Percentiles rank a stretch among this genome's conserved stretches.
Conservation (phyloP, 2,113 vertebrate genomes). For the Grammomys surdaster region DNA sequence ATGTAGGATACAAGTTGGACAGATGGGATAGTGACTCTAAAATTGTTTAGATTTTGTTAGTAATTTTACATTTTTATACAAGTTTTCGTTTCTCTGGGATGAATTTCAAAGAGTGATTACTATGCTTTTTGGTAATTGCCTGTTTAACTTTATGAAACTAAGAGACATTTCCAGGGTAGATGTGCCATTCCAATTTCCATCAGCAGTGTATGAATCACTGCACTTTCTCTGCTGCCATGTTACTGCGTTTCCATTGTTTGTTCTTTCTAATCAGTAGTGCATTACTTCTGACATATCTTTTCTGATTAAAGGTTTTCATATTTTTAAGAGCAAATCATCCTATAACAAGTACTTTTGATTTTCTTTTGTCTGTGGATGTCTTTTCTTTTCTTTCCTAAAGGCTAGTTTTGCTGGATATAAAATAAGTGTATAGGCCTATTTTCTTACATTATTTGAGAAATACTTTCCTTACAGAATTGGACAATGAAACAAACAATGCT, state of each 20-base stretch:
- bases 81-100: not conserved
- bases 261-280: not conserved
- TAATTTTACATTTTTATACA: constrained; percentile 7
- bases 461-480: constrained; percentile 21
- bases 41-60: constrained; percentile 16
- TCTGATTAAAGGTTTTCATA: constrained; percentile 24
- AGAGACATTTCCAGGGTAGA: constrained; percentile 31
- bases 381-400: constrained; percentile 24
- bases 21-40: not conserved
- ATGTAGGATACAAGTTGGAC: not conserved
- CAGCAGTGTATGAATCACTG: not conserved
- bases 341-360: constrained; percentile 23
- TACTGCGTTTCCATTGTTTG: not conserved
- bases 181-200: not conserved
- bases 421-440: not conserved
- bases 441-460: constrained; percentile 52
- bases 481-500: not conserved
- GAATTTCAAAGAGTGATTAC: constrained; percentile 4
- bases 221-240: not conserved
- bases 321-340: constrained; percentile 7
- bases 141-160: constrained; percentile 44
- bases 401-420: constrained; percentile 14
- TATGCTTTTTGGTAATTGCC: not conserved
- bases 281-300: not conserved
- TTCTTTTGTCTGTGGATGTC: constrained; percentile 24